A percentile compares a stretch with the other conserved stretches of the same genome.
Conservation (phyloP, 2,888 invertebrate genomes). For the Agelastica alni region DNA sequence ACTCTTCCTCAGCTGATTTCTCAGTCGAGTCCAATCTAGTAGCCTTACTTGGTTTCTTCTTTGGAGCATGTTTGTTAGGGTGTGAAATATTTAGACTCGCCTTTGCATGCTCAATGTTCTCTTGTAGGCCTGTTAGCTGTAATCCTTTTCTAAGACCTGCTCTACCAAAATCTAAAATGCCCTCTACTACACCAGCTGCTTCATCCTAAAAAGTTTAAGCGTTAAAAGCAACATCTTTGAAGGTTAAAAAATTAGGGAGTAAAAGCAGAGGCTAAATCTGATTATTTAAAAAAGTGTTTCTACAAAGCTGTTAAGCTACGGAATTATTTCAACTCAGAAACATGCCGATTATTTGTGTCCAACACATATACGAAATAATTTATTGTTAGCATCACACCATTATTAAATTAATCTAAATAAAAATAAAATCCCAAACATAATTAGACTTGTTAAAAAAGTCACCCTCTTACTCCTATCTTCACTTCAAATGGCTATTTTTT, state of each 20-base stretch:
- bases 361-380: too few species aligned
- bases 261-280: too few species aligned
- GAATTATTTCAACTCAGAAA: too few species aligned
- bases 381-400: too few species aligned
- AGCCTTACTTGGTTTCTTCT: constrained; percentile 31
- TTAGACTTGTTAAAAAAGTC: too few species aligned
- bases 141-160: constrained; percentile 65
- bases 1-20: constrained; percentile 41
- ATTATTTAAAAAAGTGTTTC: too few species aligned
- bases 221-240: neutral
- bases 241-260: neutral
- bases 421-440: too few species aligned
- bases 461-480: too few species aligned
- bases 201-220: constrained; percentile 61
- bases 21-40: constrained; percentile 38
- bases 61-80: constrained; percentile 21
- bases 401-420: too few species aligned
- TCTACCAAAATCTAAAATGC: constrained; percentile 65
- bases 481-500: too few species aligned
- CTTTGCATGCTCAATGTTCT: constrained; percentile 51
- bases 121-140: constrained; percentile 65
- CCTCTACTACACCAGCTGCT: constrained; percentile 68
- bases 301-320: too few species aligned
- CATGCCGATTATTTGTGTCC: too few species aligned
- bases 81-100: constrained; percentile 30